Percentiles rank a stretch among this genome's conserved stretches.
phyloP scores from a whole-genome alignment of 1,140 invertebrate genomes.

The Watersipora subatra region DNA sequence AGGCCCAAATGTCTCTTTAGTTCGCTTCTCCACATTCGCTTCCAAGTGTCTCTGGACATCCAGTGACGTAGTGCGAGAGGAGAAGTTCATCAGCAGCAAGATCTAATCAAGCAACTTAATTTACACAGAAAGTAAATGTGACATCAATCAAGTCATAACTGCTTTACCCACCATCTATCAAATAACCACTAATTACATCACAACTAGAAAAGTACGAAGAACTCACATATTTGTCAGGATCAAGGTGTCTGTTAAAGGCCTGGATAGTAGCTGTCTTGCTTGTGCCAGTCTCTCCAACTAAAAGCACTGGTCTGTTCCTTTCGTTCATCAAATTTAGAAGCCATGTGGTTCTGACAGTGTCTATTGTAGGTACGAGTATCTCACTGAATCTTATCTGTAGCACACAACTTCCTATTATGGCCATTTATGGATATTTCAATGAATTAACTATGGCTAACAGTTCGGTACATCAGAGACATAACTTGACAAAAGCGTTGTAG shows the following conservation, averaged over 20 bases:
- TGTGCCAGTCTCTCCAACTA: slow-evolving; percentile 69
- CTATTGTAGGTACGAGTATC: slow-evolving; percentile 68
- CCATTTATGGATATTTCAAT: too few relatives aligned
- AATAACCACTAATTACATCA: too few relatives aligned
- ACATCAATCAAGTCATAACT: too few relatives aligned
- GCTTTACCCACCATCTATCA: too few relatives aligned
- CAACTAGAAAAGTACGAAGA: too few relatives aligned
- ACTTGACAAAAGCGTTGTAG: too few relatives aligned
- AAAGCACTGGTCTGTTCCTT: slow-evolving; percentile 54
- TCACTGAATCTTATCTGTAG: slow-evolving; percentile 53
- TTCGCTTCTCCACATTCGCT: slow-evolving; percentile 64
- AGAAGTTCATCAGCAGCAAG: slow-evolving; percentile 65
- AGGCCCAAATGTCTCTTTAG: slow-evolving; percentile 68
- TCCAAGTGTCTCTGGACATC: slow-evolving; percentile 68
- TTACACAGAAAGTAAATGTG: not conserved
- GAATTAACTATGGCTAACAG: too few relatives aligned
- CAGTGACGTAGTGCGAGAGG: slow-evolving; percentile 65
- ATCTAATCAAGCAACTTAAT: slow-evolving; percentile 11
- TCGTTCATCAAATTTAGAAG: slow-evolving; percentile 58
- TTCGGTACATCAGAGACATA: too few relatives aligned
- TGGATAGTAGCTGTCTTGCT: slow-evolving; percentile 71
- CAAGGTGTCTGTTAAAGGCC: slow-evolving; percentile 48
- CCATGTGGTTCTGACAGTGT: slow-evolving; percentile 59
- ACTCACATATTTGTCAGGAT: slow-evolving; percentile 54
- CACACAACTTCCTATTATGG: too few relatives aligned